These are phyloP conservation scores for Zoroaster sp. DNA, from an alignment of 53 echinoderm and acorn worm genomes.

Conservation along the genomic window DNA sequence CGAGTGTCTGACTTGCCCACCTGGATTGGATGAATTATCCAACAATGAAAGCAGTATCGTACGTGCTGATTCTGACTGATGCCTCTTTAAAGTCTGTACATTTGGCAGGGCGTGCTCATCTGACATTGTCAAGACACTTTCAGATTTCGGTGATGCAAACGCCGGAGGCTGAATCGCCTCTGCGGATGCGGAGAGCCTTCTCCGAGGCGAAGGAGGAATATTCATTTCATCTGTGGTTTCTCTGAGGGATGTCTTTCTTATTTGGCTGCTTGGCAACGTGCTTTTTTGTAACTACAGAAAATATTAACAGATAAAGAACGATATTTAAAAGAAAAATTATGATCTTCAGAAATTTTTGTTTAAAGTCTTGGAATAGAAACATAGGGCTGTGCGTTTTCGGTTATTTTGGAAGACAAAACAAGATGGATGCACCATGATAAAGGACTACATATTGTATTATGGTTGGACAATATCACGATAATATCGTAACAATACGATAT, in stretches of 20 bases:
- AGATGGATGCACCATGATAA: too few species aligned
- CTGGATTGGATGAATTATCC: neutral
- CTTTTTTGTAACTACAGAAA: neutral
- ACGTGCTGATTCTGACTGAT: slow-evolving; percentile 25
- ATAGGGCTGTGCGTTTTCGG: too few species aligned
- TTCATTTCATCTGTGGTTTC: neutral
- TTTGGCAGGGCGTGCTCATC: slow-evolving; percentile 65
- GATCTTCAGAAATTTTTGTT: too few species aligned
- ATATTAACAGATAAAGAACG: too few species aligned
- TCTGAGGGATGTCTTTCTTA: neutral
- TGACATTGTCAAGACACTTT: slow-evolving; percentile 59
- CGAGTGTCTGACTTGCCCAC: neutral
- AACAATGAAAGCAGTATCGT: slow-evolving; percentile 48
- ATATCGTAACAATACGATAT: too few species aligned
- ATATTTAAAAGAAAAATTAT: too few species aligned
- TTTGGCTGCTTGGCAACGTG: neutral
- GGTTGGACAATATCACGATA: too few species aligned
- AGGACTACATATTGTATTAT: too few species aligned
- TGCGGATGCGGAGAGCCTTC: slow-evolving; percentile 9
- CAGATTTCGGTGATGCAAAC: slow-evolving; percentile 68
- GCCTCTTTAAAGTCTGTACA: neutral
- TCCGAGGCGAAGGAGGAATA: neutral
- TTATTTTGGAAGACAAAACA: too few species aligned
- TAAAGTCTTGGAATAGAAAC: too few species aligned
- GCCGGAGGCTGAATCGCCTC: slow-evolving; percentile 24